phyloP scores from a whole-genome alignment of 64 coral and sea anemone species.

The Pocillopora damicornis region DNA sequence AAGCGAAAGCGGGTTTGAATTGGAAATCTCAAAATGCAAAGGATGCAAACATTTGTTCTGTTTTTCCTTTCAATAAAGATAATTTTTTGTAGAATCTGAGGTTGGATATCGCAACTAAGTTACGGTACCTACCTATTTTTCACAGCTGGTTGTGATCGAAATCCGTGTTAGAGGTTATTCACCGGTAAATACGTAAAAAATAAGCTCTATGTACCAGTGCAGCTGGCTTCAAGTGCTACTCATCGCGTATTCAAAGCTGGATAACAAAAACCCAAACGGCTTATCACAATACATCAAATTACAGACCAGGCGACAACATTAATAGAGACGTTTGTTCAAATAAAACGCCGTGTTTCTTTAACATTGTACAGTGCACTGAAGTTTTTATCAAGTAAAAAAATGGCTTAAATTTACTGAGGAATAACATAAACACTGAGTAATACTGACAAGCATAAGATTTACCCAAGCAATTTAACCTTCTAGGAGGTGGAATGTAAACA shows the following conservation, averaged over 20 bases:
- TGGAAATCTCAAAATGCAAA: not conserved
- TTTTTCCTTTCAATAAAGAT: not conserved
- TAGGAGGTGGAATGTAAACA: too few species aligned
- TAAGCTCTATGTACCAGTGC: not conserved
- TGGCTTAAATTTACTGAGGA: too few species aligned
- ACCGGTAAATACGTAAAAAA: constrained; percentile 2
- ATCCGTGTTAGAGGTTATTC: not conserved
- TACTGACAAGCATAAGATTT: too few species aligned
- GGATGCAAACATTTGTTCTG: not conserved
- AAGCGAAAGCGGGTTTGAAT: not conserved
- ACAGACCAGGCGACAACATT: not conserved
- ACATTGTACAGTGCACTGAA: not conserved
- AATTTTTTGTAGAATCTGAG: not conserved
- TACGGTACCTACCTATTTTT: not conserved
- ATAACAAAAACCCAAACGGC: not conserved
- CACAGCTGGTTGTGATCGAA: not conserved
- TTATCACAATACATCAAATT: constrained; percentile 36
- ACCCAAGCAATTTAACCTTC: too few species aligned
- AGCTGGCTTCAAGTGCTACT: not conserved
- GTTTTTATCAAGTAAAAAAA: not conserved
- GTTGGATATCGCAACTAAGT: not conserved
- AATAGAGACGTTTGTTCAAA: not conserved
- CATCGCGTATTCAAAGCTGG: constrained; percentile 12
- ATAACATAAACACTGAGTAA: too few species aligned
- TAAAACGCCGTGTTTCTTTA: not conserved